These are phyloP conservation scores for Cephus spinipes DNA, from an alignment of 2,888 invertebrate species.

Conservation along the genomic window DNA sequence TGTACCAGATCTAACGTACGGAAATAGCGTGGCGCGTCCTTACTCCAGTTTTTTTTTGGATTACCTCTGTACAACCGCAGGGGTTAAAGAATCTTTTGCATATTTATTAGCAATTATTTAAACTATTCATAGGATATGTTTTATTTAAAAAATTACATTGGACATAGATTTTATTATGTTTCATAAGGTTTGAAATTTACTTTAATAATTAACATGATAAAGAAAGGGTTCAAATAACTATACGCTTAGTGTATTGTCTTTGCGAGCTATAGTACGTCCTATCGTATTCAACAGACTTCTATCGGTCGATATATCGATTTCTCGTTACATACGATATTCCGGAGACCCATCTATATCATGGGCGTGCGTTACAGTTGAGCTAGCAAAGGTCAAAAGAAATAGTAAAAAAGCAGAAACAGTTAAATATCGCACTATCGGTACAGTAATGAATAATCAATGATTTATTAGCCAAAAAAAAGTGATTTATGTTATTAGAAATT, in stretches of 20 bases:
- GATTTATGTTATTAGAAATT: not conserved
- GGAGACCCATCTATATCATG: not conserved
- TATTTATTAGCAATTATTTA: not conserved
- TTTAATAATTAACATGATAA: not conserved
- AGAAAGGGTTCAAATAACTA: not conserved
- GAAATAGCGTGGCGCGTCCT: not conserved
- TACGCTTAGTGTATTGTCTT: not conserved
- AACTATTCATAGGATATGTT: not conserved
- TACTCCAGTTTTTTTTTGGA: not conserved
- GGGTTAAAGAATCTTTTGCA: not conserved
- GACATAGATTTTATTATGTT: not conserved
- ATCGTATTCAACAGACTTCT: not conserved
- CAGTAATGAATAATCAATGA: not conserved
- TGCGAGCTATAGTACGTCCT: not conserved
- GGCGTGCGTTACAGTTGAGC: not conserved
- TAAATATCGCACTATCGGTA: not conserved
- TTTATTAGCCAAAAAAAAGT: not conserved
- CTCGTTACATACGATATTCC: not conserved
- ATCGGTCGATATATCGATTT: not conserved
- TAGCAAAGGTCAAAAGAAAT: not conserved
- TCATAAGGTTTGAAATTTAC: not conserved
- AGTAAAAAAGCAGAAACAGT: not conserved
- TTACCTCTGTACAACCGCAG: not conserved
- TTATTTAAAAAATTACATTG: not conserved
- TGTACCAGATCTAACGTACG: not conserved